Base-by-base conservation (phyloP, 2,113 vertebrate genomes). In the Pomatorhinus ruficollis region DNA sequence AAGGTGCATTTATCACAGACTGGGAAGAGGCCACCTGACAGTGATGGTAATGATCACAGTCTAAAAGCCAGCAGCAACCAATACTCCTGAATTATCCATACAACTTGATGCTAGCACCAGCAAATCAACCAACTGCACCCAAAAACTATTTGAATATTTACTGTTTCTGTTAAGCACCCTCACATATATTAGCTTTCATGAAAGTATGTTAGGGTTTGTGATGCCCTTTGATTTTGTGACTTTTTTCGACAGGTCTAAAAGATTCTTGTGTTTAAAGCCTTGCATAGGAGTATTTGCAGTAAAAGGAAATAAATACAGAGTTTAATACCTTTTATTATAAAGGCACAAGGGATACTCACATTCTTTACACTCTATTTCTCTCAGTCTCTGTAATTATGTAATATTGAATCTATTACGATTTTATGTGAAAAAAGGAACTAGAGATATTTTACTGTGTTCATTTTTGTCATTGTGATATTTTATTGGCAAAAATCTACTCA, bases 401-500 rank as follows among this genome's bases (percentile, higher is more conserved):
- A 86, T 81, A 53, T 52, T 94, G 92, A 93, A 87, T 76, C 44
- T 93, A 70, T 91, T 82, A 76, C 12, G 33, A 89, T 95, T 96
- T 95, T 95, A 95, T 72, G 17, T 90, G 69, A 92, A 90, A 90
- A 80, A 50, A 78, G 93, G 94, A 71, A 52, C 84, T 35, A 63
- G 63, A 95, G 52, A 33, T 70, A 89, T 92, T 96, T 95, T 54
- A 88, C 87, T 80, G 30, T 81, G 81, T 79, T 95, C 65, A 61
- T 78, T 81, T 89, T 59, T 77, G 69, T 64, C 75, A 61, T 47
- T 85, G n/a, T 90, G 70, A 90, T 49, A 95, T 90, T 96, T 97
- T 93, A 96, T 93, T 96, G 75, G 50, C 88, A 39, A 94, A 96
- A 92, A 80, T 77, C 42, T 86, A 74, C 40, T 83, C 69, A 88